Percentiles rank a stretch among this genome's conserved stretches.
Evolutionary conservation across 2,888 invertebrate species (phyloP).

Genomic region (Leptinotarsa peninsularis): DNA sequence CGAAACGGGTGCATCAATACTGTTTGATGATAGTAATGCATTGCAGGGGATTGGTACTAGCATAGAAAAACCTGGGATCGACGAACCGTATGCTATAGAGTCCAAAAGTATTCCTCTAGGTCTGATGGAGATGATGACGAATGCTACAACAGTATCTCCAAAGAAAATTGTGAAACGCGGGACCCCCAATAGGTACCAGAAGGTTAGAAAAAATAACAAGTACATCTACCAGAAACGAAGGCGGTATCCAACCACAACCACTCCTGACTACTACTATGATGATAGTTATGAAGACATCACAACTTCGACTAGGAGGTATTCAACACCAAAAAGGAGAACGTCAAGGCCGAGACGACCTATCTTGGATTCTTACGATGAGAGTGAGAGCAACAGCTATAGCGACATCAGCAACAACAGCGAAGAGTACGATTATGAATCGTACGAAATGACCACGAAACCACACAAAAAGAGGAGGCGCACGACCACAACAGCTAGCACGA

Average conservation of each 20-base stretch:
- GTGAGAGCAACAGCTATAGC: slow-evolving; percentile 39
- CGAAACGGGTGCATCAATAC: slow-evolving; percentile 26
- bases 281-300: slow-evolving; percentile 52
- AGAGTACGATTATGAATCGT: slow-evolving; percentile 49
- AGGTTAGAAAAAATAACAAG: slow-evolving; percentile 42
- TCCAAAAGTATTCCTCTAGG: slow-evolving; percentile 30
- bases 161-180: slow-evolving; percentile 46
- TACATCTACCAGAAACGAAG: slow-evolving; percentile 38
- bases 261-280: slow-evolving; percentile 50
- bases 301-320: slow-evolving; percentile 45
- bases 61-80: slow-evolving; percentile 33
- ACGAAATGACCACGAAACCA: slow-evolving; percentile 48
- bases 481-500: slow-evolving; percentile 32
- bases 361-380: slow-evolving; percentile 49
- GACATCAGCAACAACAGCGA: slow-evolving; percentile 35
- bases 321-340: slow-evolving; percentile 40
- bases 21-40: slow-evolving; percentile 22
- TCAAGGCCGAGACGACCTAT: slow-evolving; percentile 40
- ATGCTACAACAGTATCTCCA: slow-evolving; percentile 30
- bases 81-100: slow-evolving; percentile 44
- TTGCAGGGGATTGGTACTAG: slow-evolving; percentile 23
- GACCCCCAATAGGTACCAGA: slow-evolving; percentile 38
- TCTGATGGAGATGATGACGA: slow-evolving; percentile 28
- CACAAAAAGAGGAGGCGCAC: slow-evolving; percentile 45
- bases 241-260: slow-evolving; percentile 38